These are phyloP conservation scores for Hiodon tergisus DNA, from an alignment of 2,113 vertebrate species.

Conservation along the genomic window DNA sequence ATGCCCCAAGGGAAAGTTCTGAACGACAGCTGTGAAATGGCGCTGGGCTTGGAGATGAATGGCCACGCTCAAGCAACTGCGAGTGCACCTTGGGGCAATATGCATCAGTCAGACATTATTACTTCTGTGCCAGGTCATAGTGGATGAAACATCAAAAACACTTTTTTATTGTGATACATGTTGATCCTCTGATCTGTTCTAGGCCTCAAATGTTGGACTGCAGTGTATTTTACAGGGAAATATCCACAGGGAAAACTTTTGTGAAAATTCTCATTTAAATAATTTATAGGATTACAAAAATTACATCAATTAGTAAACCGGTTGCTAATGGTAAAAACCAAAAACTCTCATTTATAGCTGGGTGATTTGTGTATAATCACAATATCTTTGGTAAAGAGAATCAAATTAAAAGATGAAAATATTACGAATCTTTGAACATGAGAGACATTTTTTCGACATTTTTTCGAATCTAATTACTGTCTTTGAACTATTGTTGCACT, in stretches of 20 bases:
- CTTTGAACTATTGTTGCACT: too few species aligned
- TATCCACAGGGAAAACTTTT: neutral
- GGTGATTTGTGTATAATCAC: neutral
- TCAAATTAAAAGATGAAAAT: neutral
- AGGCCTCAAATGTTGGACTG: neutral
- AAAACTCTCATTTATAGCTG: neutral
- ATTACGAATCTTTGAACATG: neutral
- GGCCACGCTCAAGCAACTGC: neutral
- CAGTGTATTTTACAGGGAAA: neutral
- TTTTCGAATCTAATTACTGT: too few species aligned
- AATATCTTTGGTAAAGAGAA: neutral
- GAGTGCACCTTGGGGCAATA: neutral
- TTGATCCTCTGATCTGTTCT: neutral
- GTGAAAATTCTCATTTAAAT: neutral
- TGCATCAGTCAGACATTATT: neutral
- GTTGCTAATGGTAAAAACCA: neutral
- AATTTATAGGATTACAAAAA: neutral
- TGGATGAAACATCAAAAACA: neutral
- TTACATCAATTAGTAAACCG: neutral
- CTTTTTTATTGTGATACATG: neutral
- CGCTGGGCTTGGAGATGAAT: neutral
- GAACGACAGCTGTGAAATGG: neutral
- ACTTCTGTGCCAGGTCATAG: neutral
- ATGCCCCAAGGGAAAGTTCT: neutral
- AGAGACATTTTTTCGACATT: too few species aligned